phyloP scores from a whole-genome alignment of 2,888 invertebrate species.

The Melipona bicolor region DNA sequence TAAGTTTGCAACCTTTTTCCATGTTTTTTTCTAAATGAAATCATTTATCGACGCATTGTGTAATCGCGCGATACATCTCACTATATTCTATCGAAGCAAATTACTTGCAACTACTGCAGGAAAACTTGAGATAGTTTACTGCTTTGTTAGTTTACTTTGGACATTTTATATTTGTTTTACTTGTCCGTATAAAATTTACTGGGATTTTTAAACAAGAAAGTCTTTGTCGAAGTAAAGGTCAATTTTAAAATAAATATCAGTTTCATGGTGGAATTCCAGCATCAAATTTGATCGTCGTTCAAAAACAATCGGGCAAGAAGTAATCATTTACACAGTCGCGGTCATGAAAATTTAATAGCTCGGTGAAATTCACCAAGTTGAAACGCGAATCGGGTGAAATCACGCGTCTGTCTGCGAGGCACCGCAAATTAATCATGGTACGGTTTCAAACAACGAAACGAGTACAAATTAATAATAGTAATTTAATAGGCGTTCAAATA shows the following conservation, averaged over 20 bases:
- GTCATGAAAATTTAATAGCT: conserved; percentile 23
- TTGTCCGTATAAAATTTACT: too few species aligned
- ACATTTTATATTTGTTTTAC: too few species aligned
- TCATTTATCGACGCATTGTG: too few species aligned
- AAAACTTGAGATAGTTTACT: too few species aligned
- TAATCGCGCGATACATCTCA: too few species aligned
- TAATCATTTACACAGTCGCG: not conserved
- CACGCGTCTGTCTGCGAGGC: conserved; percentile 7
- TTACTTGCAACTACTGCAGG: too few species aligned
- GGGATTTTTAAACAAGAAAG: not conserved
- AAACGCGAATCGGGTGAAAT: conserved; percentile 20
- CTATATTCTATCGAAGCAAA: too few species aligned
- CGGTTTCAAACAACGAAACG: conserved; percentile 10
- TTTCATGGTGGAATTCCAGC: not conserved
- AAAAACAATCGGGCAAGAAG: not conserved
- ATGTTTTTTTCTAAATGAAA: too few species aligned
- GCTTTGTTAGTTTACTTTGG: too few species aligned
- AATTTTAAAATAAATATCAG: too few species aligned
- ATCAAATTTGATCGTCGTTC: not conserved
- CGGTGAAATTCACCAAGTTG: not conserved
- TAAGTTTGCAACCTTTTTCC: too few species aligned
- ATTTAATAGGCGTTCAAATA: conserved; percentile 2
- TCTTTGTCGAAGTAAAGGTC: too few species aligned
- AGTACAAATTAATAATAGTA: conserved; percentile 28
- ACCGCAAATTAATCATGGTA: conserved; percentile 36